Evolutionary conservation across 1,140 invertebrate genomes (phyloP).

Genomic region (Leptonema lineaticorne): DNA sequence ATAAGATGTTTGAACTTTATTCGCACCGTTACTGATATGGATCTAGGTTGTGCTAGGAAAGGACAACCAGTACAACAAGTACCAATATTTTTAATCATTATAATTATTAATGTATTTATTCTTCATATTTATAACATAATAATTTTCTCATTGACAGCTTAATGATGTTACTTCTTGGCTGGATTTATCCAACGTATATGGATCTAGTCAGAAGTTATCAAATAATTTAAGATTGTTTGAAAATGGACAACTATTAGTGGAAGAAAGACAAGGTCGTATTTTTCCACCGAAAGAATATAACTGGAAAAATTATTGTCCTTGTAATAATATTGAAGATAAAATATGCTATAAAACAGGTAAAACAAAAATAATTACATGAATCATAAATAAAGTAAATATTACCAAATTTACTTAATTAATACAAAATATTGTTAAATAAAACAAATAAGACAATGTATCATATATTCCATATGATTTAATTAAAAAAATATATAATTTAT

Average conservation of each 20-base stretch:
- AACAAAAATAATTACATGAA: too few relatives aligned
- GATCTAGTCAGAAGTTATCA: neutral
- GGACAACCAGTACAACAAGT: neutral
- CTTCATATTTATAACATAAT: neutral
- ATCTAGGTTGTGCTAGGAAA: neutral
- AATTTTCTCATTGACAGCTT: neutral
- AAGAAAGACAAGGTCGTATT: neutral
- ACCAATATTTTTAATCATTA: neutral
- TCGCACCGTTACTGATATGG: neutral
- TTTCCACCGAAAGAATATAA: too few relatives aligned
- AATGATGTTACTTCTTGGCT: neutral
- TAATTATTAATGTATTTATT: neutral
- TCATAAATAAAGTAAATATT: too few relatives aligned
- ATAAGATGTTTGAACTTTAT: neutral
- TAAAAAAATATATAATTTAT: neutral
- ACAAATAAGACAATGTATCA: too few relatives aligned
- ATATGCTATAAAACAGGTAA: neutral
- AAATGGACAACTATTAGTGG: neutral
- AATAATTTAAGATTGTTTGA: neutral
- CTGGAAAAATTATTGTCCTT: too few relatives aligned
- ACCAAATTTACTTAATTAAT: too few relatives aligned
- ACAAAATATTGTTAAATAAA: too few relatives aligned
- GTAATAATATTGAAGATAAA: too few relatives aligned
- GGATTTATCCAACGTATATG: neutral
- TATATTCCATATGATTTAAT: too few relatives aligned